Evolutionary conservation across 2,797 vertebrate species (phyloP).

Genomic region (Adelosebastes latens): DNA sequence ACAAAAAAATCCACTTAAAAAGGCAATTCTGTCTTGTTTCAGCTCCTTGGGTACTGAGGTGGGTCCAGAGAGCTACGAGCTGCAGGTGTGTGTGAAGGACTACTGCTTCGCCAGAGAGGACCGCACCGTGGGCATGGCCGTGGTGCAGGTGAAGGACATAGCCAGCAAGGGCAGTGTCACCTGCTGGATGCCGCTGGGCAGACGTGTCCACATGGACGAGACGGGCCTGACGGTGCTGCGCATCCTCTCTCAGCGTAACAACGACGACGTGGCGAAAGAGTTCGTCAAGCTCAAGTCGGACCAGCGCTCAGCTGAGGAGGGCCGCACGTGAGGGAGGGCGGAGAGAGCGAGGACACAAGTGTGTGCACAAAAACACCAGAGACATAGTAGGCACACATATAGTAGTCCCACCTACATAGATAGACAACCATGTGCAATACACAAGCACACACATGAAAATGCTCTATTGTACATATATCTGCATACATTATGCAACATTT

Average conservation of each 20-base stretch:
- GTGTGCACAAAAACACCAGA: conserved; percentile 87
- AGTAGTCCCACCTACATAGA: conserved; percentile 49
- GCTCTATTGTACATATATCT: conserved; percentile 69
- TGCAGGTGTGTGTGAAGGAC: conserved; percentile 98
- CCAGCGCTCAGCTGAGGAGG: conserved; percentile 94
- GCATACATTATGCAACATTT: conserved; percentile 74
- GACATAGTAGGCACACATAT: conserved; percentile 75
- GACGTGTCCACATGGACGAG: conserved; percentile 97
- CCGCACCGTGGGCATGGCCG: conserved; percentile 90
- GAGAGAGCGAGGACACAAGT: background rate
- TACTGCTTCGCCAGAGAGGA: conserved; percentile 99
- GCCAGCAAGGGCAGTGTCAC: conserved; percentile 84
- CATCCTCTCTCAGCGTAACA: conserved; percentile 97
- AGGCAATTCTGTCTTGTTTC: conserved; percentile 27
- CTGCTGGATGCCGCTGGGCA: conserved; percentile 87
- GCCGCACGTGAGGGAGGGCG: conserved; percentile 84
- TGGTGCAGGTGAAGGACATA: conserved; percentile 94
- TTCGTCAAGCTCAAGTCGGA: conserved; percentile 98
- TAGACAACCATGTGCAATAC: conserved; percentile 62
- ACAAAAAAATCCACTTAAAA: background rate
- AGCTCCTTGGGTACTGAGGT: conserved; percentile 92
- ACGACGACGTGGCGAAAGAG: conserved; percentile 97
- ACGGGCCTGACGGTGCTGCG: conserved; percentile 96
- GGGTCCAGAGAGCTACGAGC: conserved; percentile 94
- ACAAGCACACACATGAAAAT: conserved; percentile 68